These are phyloP conservation scores for Sarcophilus harrisii DNA, from an alignment of 2,797 vertebrate species.

Conservation along the genomic window DNA sequence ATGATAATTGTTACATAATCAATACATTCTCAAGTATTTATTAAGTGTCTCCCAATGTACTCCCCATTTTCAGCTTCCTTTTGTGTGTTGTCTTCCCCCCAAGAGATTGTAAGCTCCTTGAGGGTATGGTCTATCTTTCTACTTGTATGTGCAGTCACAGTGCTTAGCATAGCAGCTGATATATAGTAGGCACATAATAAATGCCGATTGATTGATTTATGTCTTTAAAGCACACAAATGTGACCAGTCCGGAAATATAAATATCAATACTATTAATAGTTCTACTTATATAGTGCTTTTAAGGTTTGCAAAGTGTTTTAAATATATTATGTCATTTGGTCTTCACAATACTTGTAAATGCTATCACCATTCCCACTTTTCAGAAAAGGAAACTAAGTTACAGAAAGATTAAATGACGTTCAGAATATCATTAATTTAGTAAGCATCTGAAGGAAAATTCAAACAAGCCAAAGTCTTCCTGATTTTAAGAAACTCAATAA, in stretches of 20 bases:
- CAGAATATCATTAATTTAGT: neutral
- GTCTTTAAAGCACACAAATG: constrained; percentile 10
- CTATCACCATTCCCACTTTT: neutral
- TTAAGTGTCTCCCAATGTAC: neutral
- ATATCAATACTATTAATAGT: neutral
- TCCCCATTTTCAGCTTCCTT: neutral
- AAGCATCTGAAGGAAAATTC: neutral
- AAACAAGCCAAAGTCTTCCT: neutral
- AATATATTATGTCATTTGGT: neutral
- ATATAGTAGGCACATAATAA: neutral
- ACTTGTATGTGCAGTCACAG: neutral
- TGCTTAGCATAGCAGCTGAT: neutral
- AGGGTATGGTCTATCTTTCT: neutral
- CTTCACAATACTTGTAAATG: neutral
- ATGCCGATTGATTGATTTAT: neutral
- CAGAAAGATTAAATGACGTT: neutral
- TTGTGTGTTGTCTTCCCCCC: neutral
- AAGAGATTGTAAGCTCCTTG: neutral
- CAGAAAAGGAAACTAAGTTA: neutral
- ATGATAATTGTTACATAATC: neutral
- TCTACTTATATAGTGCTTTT: neutral
- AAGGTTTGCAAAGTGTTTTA: neutral
- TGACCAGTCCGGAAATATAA: constrained; percentile 30
- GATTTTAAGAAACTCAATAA: constrained; percentile 8
- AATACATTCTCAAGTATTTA: neutral